phyloP scores from a whole-genome alignment of 2,797 vertebrate genomes.

The Furcifer pardalis region DNA sequence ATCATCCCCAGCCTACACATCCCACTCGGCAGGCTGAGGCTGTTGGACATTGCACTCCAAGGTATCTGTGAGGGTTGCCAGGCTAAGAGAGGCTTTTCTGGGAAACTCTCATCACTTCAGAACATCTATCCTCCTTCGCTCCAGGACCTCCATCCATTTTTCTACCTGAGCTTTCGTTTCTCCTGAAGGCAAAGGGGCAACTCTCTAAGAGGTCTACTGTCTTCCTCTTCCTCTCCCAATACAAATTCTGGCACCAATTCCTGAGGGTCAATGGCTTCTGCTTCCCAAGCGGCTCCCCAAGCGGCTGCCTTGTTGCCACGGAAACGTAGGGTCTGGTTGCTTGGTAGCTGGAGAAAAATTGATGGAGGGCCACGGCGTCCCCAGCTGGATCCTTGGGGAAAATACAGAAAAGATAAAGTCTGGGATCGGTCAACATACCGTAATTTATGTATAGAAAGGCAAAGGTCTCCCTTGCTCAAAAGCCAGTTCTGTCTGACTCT shows the following conservation, averaged over 20 bases:
- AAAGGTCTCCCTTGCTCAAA: too few species aligned
- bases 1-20: background rate
- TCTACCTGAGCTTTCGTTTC: slow-evolving; percentile 77
- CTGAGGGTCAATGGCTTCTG: background rate
- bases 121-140: background rate
- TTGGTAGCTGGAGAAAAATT: slow-evolving; percentile 65
- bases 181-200: slow-evolving; percentile 73
- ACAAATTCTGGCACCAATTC: slow-evolving; percentile 8
- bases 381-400: background rate
- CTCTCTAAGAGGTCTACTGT: slow-evolving; percentile 62
- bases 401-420: background rate
- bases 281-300: slow-evolving; percentile 17
- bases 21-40: background rate
- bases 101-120: background rate
- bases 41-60: background rate
- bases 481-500: too few species aligned
- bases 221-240: slow-evolving; percentile 27
- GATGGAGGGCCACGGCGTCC: slow-evolving; percentile 55
- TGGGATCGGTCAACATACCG: too few species aligned
- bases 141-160: slow-evolving; percentile 65
- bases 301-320: slow-evolving; percentile 45
- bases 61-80: background rate
- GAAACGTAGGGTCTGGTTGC: slow-evolving; percentile 33
- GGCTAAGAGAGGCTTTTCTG: background rate
- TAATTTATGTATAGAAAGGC: too few species aligned